These are phyloP conservation scores for Bos javanicus DNA, from an alignment of 2,113 vertebrate species.

Conservation along the genomic window DNA sequence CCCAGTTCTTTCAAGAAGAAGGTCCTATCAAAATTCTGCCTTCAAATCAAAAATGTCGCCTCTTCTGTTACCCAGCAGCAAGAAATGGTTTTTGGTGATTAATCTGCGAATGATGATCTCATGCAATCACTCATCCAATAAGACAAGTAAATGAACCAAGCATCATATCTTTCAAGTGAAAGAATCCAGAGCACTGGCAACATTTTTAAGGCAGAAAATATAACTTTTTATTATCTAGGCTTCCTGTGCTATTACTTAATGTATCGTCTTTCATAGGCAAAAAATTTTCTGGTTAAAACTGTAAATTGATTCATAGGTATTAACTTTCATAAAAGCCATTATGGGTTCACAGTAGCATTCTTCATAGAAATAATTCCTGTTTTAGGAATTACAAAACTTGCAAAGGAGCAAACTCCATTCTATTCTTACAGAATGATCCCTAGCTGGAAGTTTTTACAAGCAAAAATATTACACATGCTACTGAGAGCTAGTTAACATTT, in stretches of 20 bases:
- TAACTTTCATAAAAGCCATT: conserved; percentile 52
- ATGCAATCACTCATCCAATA: conserved; percentile 44
- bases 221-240: neutral
- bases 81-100: neutral
- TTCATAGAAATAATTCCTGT: conserved; percentile 58
- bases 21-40: neutral
- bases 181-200: neutral
- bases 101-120: neutral
- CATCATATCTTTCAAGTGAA: neutral
- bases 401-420: conserved; percentile 16
- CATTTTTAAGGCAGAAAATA: conserved; percentile 34
- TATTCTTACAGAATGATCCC: conserved; percentile 13
- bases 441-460: neutral
- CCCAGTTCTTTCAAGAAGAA: neutral
- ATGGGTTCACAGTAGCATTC: conserved; percentile 54
- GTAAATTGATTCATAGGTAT: neutral
- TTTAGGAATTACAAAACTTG: conserved; percentile 58
- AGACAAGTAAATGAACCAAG: conserved; percentile 43
- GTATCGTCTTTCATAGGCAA: neutral
- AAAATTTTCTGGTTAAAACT: conserved; percentile 16
- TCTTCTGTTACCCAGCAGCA: neutral
- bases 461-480: neutral
- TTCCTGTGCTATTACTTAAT: conserved; percentile 33
- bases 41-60: conserved; percentile 25
- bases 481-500: neutral